Evolutionary conservation across 2,888 invertebrate genomes (phyloP).

Genomic region (Stenchaetothrips biformis): DNA sequence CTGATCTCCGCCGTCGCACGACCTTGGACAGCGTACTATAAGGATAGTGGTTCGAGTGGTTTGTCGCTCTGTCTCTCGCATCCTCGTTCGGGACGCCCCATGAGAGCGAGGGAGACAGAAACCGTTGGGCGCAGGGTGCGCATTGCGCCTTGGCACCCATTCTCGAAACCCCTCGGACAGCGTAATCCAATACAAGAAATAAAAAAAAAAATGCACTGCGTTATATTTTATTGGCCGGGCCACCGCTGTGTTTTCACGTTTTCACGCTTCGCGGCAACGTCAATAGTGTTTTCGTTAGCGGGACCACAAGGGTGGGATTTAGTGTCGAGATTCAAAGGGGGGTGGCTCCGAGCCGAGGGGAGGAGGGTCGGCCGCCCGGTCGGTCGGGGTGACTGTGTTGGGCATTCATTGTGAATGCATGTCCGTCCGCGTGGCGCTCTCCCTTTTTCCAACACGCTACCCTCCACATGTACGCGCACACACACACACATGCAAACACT

Average conservation of each 20-base stretch:
- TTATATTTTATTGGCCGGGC: slow-evolving; percentile 12
- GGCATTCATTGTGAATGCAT: slow-evolving; percentile 8
- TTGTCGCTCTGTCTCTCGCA: too few species aligned
- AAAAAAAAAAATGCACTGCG: neutral
- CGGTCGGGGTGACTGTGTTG: neutral
- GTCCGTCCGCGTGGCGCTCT: neutral
- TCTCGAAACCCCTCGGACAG: too few species aligned
- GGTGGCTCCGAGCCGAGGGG: neutral
- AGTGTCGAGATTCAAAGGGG: slow-evolving; percentile 12
- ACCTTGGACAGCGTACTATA: too few species aligned
- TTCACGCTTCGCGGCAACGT: slow-evolving; percentile 17
- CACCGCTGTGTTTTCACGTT: slow-evolving; percentile 17
- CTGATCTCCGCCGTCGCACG: too few species aligned
- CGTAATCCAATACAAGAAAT: neutral
- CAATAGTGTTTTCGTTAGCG: slow-evolving; percentile 24
- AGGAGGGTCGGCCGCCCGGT: neutral
- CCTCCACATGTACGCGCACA: neutral
- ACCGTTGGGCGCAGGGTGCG: neutral
- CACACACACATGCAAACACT: neutral
- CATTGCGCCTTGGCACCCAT: neutral
- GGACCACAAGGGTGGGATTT: slow-evolving; percentile 8
- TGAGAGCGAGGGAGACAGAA: neutral
- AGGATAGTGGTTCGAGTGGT: too few species aligned
- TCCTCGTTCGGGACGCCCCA: too few species aligned
- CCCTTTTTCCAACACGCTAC: neutral